Base-by-base conservation (phyloP, 2,888 invertebrate genomes). In the Crocallis elinguaria region DNA sequence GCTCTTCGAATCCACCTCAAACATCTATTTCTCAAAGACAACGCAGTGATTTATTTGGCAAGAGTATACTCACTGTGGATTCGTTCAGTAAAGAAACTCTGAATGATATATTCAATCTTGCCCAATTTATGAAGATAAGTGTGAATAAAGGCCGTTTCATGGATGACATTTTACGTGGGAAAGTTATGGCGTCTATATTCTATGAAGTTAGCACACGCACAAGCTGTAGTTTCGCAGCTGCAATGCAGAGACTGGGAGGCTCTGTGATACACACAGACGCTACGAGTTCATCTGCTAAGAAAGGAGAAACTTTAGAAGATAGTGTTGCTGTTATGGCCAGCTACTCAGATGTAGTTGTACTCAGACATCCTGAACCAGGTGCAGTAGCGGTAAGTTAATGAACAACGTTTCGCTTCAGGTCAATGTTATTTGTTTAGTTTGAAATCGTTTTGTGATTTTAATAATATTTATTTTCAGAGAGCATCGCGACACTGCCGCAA, bases 161-260 rank as follows among this genome's bases (percentile, higher is more conserved):
- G 39, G 97, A 97, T 79, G 96, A 98, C 74, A 94, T 98, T 60
- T 87, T 98, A 27, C 95, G 94, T 81, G 98, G 98, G 30, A 98
- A 98, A 92, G 93, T 99, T 2, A 96, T 99, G 97, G 96, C 98
- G 2, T 97, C 97, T 0, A 94, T 99, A 77, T 99, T 99, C 86
- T 99, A 98, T 85, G 99, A 99, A 93, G 98, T 96, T 0, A 99
- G 98, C 79, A 99, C 99, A 0, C 93, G 99, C 56, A 99, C 99
- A 0, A 95, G 96, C 69, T 97, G 97, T 80, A 99, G 99, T 78
- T 99, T 99, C 89, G 94, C 97, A 0, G 97, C 98, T 0, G 99
- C 99, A 0, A 99, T 99, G 98, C 96, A 97, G 79, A 93, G 99
- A 60, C 93, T 99, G 3, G 99, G 99, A 5, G 99, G 99, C 0